Percentiles rank a stretch among this genome's conserved stretches.
Conservation (phyloP, 2,888 invertebrate genomes). For the Cynaeus angustus region DNA sequence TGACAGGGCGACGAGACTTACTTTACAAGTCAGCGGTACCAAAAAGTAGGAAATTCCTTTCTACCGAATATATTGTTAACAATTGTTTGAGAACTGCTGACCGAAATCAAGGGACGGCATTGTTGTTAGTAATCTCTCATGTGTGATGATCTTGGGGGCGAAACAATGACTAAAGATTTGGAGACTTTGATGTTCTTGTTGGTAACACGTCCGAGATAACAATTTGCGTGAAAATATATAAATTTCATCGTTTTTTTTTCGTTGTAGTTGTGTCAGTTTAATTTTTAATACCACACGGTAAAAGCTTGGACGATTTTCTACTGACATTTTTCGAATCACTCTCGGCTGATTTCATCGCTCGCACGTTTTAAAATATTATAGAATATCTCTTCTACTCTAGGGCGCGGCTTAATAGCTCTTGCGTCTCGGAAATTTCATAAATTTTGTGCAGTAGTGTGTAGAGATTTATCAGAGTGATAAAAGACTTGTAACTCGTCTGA, state of each 20-base stretch:
- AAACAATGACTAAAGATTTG: too few relatives aligned
- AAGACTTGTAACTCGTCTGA: constrained; percentile 28
- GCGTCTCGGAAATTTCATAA: constrained; percentile 35
- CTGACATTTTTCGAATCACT: constrained; percentile 34
- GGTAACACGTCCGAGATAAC: too few relatives aligned
- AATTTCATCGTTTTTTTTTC: too few relatives aligned
- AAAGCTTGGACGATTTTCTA: too few relatives aligned
- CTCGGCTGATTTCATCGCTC: constrained; percentile 33
- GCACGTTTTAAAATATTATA: constrained; percentile 32
- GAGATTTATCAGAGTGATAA: constrained; percentile 35
- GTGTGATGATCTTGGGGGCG: constrained; percentile 1
- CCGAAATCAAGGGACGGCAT: constrained; percentile 13
- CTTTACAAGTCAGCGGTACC: too few relatives aligned
- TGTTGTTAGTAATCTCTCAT: constrained; percentile 27
- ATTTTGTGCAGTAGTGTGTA: constrained; percentile 34
- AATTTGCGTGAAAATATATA: too few relatives aligned
- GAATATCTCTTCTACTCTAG: constrained; percentile 16
- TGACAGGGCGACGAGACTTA: too few relatives aligned
- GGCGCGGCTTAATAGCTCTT: constrained; percentile 22
- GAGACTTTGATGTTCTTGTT: too few relatives aligned
- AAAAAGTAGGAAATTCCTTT: too few relatives aligned
- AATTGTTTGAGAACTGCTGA: not conserved
- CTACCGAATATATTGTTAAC: too few relatives aligned
- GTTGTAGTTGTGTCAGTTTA: too few relatives aligned
- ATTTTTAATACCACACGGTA: too few relatives aligned